Evolutionary conservation across 92 coral and sea anemone species (phyloP).

Genomic region (Bergia sp.): DNA sequence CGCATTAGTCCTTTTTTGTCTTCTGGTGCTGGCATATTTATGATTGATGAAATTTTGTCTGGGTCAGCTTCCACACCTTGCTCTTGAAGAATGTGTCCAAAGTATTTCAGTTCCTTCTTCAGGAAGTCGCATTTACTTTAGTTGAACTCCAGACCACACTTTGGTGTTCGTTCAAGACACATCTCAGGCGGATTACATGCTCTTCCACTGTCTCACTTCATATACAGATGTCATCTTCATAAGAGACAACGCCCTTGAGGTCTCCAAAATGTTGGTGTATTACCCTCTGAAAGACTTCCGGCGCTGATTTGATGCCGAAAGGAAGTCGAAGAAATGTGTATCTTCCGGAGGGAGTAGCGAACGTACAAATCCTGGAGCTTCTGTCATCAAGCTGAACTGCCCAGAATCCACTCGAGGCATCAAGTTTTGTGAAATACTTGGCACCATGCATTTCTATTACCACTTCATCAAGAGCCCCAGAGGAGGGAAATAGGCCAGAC

Average conservation of each 20-base stretch:
- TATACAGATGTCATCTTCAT: slow-evolving; percentile 7
- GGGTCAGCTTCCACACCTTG: slow-evolving; percentile 2
- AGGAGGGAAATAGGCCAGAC: slow-evolving; percentile 23
- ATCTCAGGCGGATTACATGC: not conserved
- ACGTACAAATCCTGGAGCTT: slow-evolving; percentile 23
- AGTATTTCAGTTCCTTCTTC: slow-evolving; percentile 10
- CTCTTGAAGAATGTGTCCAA: not conserved
- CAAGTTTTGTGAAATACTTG: slow-evolving; percentile 3
- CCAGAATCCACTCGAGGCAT: slow-evolving; percentile 5
- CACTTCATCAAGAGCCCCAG: slow-evolving; percentile 23
- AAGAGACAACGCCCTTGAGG: slow-evolving; percentile 12
- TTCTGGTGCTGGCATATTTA: slow-evolving; percentile 10
- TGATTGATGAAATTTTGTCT: not conserved
- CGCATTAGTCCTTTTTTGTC: slow-evolving; percentile 11
- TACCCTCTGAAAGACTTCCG: slow-evolving; percentile 17
- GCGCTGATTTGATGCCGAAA: slow-evolving; percentile 19
- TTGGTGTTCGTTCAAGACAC: slow-evolving; percentile 7
- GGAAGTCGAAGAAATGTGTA: slow-evolving; percentile 22
- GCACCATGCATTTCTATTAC: slow-evolving; percentile 20
- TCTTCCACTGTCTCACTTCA: slow-evolving; percentile 12
- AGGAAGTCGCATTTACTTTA: slow-evolving; percentile 1
- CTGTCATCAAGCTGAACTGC: slow-evolving; percentile 27
- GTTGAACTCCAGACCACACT: slow-evolving; percentile 16
- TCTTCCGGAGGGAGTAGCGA: slow-evolving; percentile 15
- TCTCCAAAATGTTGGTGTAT: slow-evolving; percentile 14